Percentiles rank a stretch among this genome's conserved stretches.
phyloP scores from a whole-genome alignment of 2,797 vertebrate genomes.

The Brachymystax lenok region DNA sequence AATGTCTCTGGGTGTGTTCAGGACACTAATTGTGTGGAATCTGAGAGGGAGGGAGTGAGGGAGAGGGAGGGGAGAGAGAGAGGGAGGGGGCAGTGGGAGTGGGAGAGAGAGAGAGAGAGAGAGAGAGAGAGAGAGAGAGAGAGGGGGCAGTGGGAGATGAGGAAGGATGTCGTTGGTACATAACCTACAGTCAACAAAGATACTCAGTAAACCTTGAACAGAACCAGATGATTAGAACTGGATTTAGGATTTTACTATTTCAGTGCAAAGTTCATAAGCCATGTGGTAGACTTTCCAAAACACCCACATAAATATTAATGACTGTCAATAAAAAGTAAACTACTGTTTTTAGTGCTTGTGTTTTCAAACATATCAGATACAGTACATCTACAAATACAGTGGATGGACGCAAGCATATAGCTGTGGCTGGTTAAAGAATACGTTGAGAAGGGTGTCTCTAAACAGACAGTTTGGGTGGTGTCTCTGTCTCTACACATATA shows the following conservation, averaged over 20 bases:
- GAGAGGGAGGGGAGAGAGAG: too few species aligned
- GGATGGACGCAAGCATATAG: background rate
- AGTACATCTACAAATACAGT: too few species aligned
- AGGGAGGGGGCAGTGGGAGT: background rate
- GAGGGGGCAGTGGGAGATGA: conserved; percentile 11
- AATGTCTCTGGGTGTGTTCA: conserved; percentile 69
- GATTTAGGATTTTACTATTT: background rate
- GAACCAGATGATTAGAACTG: background rate
- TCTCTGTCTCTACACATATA: too few species aligned
- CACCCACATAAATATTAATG: too few species aligned
- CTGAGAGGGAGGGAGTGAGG: conserved; percentile 35
- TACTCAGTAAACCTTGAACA: conserved; percentile 11
- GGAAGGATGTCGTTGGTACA: conserved; percentile 49
- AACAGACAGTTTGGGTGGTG: background rate
- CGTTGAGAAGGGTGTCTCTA: background rate
- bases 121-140: too few species aligned
- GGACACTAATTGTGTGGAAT: conserved; percentile 69
- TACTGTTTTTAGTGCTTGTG: too few species aligned
- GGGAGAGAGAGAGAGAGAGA: too few species aligned
- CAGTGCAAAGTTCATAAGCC: background rate
- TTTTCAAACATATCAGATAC: too few species aligned
- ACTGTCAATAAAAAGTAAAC: too few species aligned
- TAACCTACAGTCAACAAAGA: conserved; percentile 10
- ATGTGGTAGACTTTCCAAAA: background rate
- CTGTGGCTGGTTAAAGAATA: background rate